Conservation (phyloP, 2,888 invertebrate species). For the Caenorhabditis sp. region DNA sequence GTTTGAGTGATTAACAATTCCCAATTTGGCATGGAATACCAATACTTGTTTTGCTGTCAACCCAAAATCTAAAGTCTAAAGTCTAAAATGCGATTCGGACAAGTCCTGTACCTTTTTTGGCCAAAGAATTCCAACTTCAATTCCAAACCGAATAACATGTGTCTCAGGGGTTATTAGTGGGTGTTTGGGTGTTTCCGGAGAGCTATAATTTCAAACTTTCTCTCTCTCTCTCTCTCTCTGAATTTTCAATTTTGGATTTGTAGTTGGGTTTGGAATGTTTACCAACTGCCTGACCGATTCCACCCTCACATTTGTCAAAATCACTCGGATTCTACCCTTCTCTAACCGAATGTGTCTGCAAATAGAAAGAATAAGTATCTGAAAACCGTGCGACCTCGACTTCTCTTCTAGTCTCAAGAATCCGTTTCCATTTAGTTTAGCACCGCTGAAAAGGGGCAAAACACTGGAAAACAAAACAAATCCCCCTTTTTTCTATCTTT, state of each 20-base stretch:
- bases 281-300: too few species aligned
- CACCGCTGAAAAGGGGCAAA: conserved; percentile 20
- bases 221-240: too few species aligned
- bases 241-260: not conserved
- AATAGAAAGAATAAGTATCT: too few species aligned
- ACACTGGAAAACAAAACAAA: conserved; percentile 22
- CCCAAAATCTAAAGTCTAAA: too few species aligned
- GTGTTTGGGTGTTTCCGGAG: too few species aligned
- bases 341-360: too few species aligned
- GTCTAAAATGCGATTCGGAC: too few species aligned
- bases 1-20: conserved; percentile 1
- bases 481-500: not conserved
- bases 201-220: too few species aligned
- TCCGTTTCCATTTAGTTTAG: conserved; percentile 24
- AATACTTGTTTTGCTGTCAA: not conserved
- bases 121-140: not conserved
- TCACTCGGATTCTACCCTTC: too few species aligned
- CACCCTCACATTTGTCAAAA: too few species aligned
- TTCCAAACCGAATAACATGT: not conserved
- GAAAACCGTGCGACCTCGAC: conserved; percentile 6
- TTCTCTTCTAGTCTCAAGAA: conserved; percentile 9
- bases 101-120: not conserved
- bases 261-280: too few species aligned
- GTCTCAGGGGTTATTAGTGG: not conserved
- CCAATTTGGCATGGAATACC: not conserved